Percentiles rank a stretch among this genome's conserved stretches.
These are phyloP conservation scores for Drosophila birchii DNA, from an alignment of 2,888 invertebrate genomes.

Conservation along the genomic window DNA sequence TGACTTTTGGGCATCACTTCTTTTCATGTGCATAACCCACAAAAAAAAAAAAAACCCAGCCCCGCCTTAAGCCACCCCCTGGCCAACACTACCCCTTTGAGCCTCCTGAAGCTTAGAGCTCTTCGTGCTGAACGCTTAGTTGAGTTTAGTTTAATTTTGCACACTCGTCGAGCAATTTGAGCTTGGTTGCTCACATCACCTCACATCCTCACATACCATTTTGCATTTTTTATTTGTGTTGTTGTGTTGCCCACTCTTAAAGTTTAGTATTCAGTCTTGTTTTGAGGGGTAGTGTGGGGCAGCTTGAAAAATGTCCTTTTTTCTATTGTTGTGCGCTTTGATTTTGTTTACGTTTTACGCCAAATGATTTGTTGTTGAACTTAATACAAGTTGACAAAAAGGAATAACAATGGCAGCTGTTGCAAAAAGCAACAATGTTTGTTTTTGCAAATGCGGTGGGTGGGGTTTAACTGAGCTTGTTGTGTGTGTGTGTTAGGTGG, in stretches of 20 bases:
- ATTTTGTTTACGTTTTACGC: conserved; percentile 74
- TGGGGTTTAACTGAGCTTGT: not conserved
- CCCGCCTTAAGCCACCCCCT: not conserved
- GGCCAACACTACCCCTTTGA: not conserved
- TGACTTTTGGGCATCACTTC: conserved; percentile 65
- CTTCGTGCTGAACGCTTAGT: conserved; percentile 56
- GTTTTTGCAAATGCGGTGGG: conserved; percentile 6
- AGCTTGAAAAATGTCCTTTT: conserved; percentile 57
- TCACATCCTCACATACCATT: conserved; percentile 21
- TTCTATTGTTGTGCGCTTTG: conserved; percentile 54
- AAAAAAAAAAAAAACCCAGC: too few relatives aligned
- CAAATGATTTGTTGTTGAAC: conserved; percentile 80
- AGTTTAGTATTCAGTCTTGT: conserved; percentile 9
- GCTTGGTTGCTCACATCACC: conserved; percentile 25
- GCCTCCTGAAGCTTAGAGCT: conserved; percentile 2
- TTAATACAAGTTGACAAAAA: conserved; percentile 77
- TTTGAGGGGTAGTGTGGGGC: not conserved
- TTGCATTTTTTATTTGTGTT: conserved; percentile 31
- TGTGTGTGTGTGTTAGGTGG: conserved; percentile 10
- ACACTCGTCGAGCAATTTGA: conserved; percentile 52
- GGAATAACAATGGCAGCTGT: conserved; percentile 73
- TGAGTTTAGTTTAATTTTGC: conserved; percentile 56
- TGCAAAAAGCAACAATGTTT: conserved; percentile 73
- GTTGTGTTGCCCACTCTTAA: conserved; percentile 23
- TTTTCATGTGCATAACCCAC: conserved; percentile 56